These are phyloP conservation scores for Venustoraphidia nigricollis DNA, from an alignment of 2,888 invertebrate genomes.

Conservation along the genomic window DNA sequence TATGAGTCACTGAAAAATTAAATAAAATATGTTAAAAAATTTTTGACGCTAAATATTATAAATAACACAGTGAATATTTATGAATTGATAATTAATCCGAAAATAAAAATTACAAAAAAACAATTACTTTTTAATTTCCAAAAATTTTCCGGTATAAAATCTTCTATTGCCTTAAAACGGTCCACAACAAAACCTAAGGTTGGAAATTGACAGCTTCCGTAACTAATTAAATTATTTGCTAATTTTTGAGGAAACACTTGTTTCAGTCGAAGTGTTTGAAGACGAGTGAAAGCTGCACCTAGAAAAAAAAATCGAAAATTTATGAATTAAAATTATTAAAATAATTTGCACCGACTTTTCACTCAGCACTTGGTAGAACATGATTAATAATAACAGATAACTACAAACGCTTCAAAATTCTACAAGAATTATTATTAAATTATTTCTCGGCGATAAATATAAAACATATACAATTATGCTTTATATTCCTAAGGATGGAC, in stretches of 20 bases:
- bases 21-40: slow-evolving; percentile 7
- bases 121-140: slow-evolving; percentile 79
- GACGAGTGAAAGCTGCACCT: slow-evolving; percentile 95
- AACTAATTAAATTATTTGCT: slow-evolving; percentile 75
- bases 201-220: slow-evolving; percentile 98
- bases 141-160: slow-evolving; percentile 83
- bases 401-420: too few relatives aligned
- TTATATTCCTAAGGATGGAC: too few relatives aligned
- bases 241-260: slow-evolving; percentile 61
- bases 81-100: background rate
- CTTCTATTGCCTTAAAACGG: slow-evolving; percentile 79
- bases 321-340: background rate
- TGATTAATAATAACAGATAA: too few relatives aligned
- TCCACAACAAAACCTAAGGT: slow-evolving; percentile 99
- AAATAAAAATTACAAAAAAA: background rate
- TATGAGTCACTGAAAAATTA: slow-evolving; percentile 53
- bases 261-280: slow-evolving; percentile 84
- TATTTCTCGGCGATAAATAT: too few relatives aligned
- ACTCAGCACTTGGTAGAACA: too few relatives aligned
- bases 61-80: background rate
- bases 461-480: too few relatives aligned
- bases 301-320: slow-evolving; percentile 8
- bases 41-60: background rate
- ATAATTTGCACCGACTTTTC: too few relatives aligned
- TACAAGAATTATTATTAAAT: too few relatives aligned